Base-by-base conservation (phyloP, 2,113 vertebrate species). In the Phycodurus eques region DNA sequence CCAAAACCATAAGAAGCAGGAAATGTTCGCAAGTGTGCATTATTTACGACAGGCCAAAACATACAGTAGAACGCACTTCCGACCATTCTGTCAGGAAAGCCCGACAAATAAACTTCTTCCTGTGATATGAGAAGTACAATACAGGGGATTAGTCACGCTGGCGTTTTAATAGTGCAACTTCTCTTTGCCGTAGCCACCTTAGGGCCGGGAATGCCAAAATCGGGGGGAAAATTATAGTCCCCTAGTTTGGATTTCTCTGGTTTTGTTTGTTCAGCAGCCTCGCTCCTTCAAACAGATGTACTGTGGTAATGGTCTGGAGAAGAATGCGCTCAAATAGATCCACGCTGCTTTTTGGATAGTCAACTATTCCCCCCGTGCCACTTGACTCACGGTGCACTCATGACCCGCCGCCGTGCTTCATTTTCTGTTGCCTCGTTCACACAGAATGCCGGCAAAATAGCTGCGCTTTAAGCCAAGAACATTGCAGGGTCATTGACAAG, bases 1-100 rank as follows among this genome's bases (percentile, higher is more conserved):
- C 39, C 39, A 65, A 65, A 65, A 64, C 39, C 62, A 35, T 44
- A 64, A 20, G 63, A 44, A 46, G 63, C 39, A 65, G 63, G 64
- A 47, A 66, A 66, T 22, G n/a, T 27, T 66, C 4, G 43, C 43
- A 8, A 27, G 43, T 11, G 33, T 66, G n/a, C 63, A 46, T 46
- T 46, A 46, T 66, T 66, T 66, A 47, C 63, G 11, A 44, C 61
- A 6, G 61, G 42, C 62, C 42, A 27, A 33, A 60, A 60, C 22
- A 60, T 27, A 31, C 31, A 61, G 13, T 3, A 61, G 59, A 27
- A 12, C 9, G 42, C 42, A 31, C 44, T 47, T 66, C 63, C 63
- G 12, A 44, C 63, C 13, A 44, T 66, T 66, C n/a, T 66, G 22
- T 61, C 31, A 35, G 59, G 59, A 61, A 61, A 35, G 31, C 31